These are phyloP conservation scores for Miltochrista miniata DNA, from an alignment of 2,888 invertebrate species.

Conservation along the genomic window DNA sequence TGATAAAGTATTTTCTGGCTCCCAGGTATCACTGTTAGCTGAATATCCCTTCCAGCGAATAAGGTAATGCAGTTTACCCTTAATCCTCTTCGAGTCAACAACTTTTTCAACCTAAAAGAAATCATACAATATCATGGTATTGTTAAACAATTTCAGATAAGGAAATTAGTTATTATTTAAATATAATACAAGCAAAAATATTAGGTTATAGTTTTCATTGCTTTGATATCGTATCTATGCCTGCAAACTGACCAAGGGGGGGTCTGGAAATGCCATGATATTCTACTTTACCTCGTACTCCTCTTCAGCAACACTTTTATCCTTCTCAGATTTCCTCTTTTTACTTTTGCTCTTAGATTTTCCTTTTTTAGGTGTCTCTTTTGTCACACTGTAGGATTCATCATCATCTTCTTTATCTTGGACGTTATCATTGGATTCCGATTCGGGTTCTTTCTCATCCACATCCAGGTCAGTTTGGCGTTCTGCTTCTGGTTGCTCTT, in stretches of 20 bases:
- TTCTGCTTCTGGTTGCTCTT: conserved; percentile 44
- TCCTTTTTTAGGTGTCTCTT: conserved; percentile 46
- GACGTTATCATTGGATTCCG: conserved; percentile 41
- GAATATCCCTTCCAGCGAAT: conserved; percentile 92
- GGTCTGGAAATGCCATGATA: no score
- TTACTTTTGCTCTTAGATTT: conserved; percentile 55
- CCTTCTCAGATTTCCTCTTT: conserved; percentile 64
- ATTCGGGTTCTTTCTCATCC: conserved; percentile 43
- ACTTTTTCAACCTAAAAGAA: conserved; percentile 86
- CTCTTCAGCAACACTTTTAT: conserved; percentile 51
- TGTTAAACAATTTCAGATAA: background rate
- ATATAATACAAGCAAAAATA: no score
- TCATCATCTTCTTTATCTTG: conserved; percentile 37
- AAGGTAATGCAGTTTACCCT: conserved; percentile 86
- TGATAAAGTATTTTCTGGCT: conserved; percentile 87
- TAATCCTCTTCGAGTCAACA: conserved; percentile 87
- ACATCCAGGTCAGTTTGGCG: conserved; percentile 39
- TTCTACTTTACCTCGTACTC: conserved; percentile 78
- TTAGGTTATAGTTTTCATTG: no score
- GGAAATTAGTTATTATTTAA: no score
- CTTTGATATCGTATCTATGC: no score
- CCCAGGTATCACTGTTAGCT: conserved; percentile 89
- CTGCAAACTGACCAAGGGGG: no score
- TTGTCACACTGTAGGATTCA: conserved; percentile 41
- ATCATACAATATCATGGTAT: background rate